These are phyloP conservation scores for Hoplodrina ambigua DNA, from an alignment of 2,888 invertebrate species.

Conservation along the genomic window DNA sequence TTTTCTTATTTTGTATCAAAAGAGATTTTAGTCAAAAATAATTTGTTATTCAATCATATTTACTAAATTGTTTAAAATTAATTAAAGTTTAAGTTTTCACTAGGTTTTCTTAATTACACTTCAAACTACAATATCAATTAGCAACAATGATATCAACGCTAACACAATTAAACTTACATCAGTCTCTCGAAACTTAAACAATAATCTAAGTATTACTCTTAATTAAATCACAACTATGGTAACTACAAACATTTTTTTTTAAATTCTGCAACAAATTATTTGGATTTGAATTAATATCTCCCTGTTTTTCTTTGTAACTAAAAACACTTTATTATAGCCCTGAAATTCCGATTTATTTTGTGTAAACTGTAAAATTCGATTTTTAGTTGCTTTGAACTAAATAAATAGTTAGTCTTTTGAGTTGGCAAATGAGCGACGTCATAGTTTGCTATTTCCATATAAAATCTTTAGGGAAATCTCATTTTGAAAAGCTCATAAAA, in stretches of 20 bases:
- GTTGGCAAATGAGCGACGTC: too few relatives aligned
- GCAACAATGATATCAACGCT: constrained; percentile 8
- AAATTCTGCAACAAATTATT: constrained; percentile 11
- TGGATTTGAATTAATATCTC: background rate
- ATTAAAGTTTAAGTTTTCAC: constrained; percentile 5
- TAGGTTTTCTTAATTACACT: constrained; percentile 5
- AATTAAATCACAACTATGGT: constrained; percentile 30
- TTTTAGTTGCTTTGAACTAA: too few relatives aligned
- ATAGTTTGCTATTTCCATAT: too few relatives aligned
- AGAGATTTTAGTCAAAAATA: constrained; percentile 9
- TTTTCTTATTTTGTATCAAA: background rate
- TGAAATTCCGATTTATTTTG: too few relatives aligned
- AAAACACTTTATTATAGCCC: too few relatives aligned
- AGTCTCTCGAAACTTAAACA: constrained; percentile 19
- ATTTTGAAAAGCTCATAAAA: too few relatives aligned
- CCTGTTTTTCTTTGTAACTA: too few relatives aligned
- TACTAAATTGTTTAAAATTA: background rate
- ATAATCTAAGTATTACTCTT: constrained; percentile 18
- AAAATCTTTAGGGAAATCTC: too few relatives aligned
- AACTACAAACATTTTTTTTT: background rate
- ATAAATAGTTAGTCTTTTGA: too few relatives aligned
- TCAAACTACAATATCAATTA: constrained; percentile 22
- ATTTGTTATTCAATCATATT: background rate
- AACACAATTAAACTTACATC: constrained; percentile 21
- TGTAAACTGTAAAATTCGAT: too few relatives aligned